Base-by-base conservation (phyloP, 2,888 invertebrate genomes). In the Taenaris catops region DNA sequence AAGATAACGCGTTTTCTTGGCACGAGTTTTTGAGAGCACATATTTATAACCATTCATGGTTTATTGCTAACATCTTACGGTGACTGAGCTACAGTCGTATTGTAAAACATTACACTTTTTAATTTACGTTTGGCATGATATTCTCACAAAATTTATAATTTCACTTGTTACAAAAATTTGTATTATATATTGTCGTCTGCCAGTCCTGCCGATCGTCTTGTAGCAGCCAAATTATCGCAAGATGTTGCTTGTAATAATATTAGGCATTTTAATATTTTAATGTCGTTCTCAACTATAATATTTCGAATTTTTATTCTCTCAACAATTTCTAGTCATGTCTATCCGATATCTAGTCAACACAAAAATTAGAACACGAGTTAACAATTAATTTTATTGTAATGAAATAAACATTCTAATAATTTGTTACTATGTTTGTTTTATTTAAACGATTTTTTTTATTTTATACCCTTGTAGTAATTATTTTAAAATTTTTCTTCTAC, bases 61-160 rank as follows among this genome's bases (percentile, higher is more conserved):
- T n/a, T n/a, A n/a, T n/a, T n/a, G n/a, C n/a, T n/a, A n/a, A n/a
- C n/a, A n/a, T n/a, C n/a, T n/a, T n/a, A 86, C 86, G 86, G 86
- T 86, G 86, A 86, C 70, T 80, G 76, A 78, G 67, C 60, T 57
- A 67, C 80, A 76, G 69, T 79, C 83, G 81, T 86, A 84, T 79
- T 79, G 84, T 86, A 84, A 72, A 68, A 74, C 74, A 73, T 76
- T 80, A 68, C 65, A 72, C 65, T 74, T 75, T 69, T 63, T 80
- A 59, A 54, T 83, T 73, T 79, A 73, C 73, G 84, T 84, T 84
- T 86, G 84, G 86, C 86, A 86, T 86, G 86, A 83, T 74, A 74
- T 78, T 67, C 67, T 76, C 66, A 84, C 80, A 63, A 79, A 76
- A 71, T 69, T 76, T 51, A 71, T 84, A 69, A 75, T 80, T 68